Evolutionary conservation across 2,113 vertebrate genomes (phyloP).

Genomic region (Notiomystis cincta): DNA sequence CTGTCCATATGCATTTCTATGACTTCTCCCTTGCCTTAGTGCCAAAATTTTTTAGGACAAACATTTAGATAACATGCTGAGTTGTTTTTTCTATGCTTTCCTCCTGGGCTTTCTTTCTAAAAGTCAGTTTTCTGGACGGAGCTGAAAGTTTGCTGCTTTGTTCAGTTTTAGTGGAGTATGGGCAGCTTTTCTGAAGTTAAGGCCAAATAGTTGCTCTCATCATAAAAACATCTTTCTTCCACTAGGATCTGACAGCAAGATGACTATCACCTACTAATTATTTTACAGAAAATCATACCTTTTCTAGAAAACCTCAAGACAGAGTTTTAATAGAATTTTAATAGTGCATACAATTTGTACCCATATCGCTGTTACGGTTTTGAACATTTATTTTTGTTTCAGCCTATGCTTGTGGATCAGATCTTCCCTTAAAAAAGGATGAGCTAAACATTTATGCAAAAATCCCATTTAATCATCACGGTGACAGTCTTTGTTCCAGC

Average conservation of each 20-base stretch:
- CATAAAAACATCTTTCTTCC: background rate
- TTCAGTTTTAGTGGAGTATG: background rate
- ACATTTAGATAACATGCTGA: background rate
- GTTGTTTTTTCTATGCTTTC: background rate
- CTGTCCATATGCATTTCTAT: background rate
- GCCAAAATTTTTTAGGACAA: background rate
- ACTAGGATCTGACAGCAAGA: background rate
- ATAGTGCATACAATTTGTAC: background rate
- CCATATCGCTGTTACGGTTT: accelerated
- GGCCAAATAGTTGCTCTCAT: background rate
- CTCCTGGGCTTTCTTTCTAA: background rate
- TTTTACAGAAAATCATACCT: background rate
- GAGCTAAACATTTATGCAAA: background rate
- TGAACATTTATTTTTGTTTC: background rate
- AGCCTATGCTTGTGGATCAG: background rate
- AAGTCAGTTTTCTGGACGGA: background rate
- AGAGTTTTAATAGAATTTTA: too few species aligned
- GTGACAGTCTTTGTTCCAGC: conserved; percentile 21
- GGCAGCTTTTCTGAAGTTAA: background rate
- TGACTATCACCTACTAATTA: background rate
- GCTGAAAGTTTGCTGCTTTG: background rate
- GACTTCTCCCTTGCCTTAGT: background rate
- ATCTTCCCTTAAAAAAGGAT: conserved; percentile 17
- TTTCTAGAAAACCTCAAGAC: background rate
- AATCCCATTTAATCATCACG: conserved; percentile 19